Evolutionary conservation across 2,797 vertebrate genomes (phyloP), one percentile per base, ranked within the genome.

Genomic region (Lagocephalus sceleratus): DNA sequence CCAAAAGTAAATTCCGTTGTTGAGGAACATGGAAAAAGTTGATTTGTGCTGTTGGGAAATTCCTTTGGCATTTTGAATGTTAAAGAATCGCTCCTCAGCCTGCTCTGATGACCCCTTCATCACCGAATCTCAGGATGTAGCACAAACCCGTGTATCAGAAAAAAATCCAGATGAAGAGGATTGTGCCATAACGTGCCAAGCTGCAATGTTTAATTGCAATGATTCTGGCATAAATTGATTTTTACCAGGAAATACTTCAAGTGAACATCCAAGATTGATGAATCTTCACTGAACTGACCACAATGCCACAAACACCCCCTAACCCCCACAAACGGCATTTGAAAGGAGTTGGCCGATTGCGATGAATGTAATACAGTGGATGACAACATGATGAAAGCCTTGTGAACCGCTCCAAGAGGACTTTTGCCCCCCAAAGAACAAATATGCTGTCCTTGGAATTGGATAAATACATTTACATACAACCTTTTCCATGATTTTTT

Each of bases 141-240:
- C 39, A 22, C 61, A 39, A 70, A 68, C 40, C 46, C 4, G 8
- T 44, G 4, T 21, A 6, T 51, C 8, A 26, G 46, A 29, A 52
- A 60, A 35, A 47, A 1, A 15, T 60, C 9, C 21, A 52, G 15
- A 20, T n/a, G 41, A 60, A 75, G 66, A 78, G 61, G 65, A 79
- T 40, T 6, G 5, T 41, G 20, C 8, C 23, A 35, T 14, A 56
- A 65, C 59, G 17, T 19, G 8, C 21, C 4, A 0, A 11, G 20
- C 20, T 39, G 32, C 53, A 23, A 16, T 11, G 7, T 17, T 47
- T 58, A 69, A 19, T 29, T 52, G 19, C 54, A 59, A 47, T 14
- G 0, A 8, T 6, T 45, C 45, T 1, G 15, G 17, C 10, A 15
- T 1, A 10, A 21, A 8, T 47, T 48, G 63, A 59, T 15, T 43